phyloP scores from a whole-genome alignment of 2,113 vertebrate species.

The Equus przewalskii region DNA sequence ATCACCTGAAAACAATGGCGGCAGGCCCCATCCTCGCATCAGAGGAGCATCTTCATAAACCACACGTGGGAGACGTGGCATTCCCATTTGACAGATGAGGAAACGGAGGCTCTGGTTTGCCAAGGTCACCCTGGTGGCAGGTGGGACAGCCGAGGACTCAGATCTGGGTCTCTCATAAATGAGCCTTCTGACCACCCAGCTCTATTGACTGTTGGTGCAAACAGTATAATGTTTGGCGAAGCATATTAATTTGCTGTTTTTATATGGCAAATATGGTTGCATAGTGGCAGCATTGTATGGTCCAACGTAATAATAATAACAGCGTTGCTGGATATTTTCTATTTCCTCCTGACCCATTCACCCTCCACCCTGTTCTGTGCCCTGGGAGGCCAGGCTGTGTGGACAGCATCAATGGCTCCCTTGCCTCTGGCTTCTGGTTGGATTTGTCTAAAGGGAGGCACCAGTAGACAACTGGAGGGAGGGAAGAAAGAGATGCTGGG shows the following conservation, averaged over 20 bases:
- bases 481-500: too few species aligned
- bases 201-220: not conserved
- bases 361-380: too few species aligned
- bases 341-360: accelerated
- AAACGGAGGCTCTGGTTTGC: not conserved
- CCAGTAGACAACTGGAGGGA: not conserved
- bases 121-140: not conserved
- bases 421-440: not conserved
- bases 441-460: not conserved
- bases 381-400: not conserved
- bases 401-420: not conserved
- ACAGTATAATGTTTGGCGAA: not conserved
- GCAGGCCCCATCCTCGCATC: not conserved
- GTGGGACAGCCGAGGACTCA: not conserved
- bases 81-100: not conserved
- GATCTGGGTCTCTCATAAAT: not conserved
- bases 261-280: not conserved
- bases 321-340: not conserved
- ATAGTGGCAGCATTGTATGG: not conserved
- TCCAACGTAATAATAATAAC: not conserved
- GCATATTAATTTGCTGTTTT: not conserved
- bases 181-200: not conserved
- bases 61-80: not conserved
- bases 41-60: not conserved
- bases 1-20: not conserved